Conservation (phyloP, 92 coral and sea anemone genomes). For the Siderastrea siderea region DNA sequence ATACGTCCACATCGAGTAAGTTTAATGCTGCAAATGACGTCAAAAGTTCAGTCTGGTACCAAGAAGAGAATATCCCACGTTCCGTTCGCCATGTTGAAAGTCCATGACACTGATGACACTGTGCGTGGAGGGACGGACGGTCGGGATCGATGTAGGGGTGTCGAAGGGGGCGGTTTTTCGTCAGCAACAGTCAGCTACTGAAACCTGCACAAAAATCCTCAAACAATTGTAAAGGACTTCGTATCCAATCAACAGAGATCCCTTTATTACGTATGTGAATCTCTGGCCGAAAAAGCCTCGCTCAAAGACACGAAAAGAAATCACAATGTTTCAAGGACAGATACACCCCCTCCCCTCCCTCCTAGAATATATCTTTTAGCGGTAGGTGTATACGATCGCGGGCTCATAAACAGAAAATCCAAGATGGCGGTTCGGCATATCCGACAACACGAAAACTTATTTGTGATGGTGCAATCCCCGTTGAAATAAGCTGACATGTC, state of each 20-base stretch:
- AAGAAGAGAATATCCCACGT: background rate
- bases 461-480: slow-evolving; percentile 1
- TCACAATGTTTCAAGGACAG: no score
- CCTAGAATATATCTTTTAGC: no score
- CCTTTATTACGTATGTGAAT: no score
- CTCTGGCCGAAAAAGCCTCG: no score
- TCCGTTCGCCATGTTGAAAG: slow-evolving; percentile 63
- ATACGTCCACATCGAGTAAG: background rate
- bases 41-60: background rate
- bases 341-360: no score
- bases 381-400: slow-evolving; percentile 7
- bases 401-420: slow-evolving; percentile 59
- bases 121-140: slow-evolving; percentile 31
- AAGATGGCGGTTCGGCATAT: slow-evolving; percentile 57
- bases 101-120: background rate
- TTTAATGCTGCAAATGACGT: background rate
- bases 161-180: background rate
- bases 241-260: no score
- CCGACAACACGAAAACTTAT: background rate
- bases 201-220: no score
- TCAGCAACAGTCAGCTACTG: no score
- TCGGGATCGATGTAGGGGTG: background rate
- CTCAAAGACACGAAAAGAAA: no score
- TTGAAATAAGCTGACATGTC: background rate
- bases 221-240: no score